Evolutionary conservation across 2,888 invertebrate genomes (phyloP).

Genomic region (Macrophya alboannulata): DNA sequence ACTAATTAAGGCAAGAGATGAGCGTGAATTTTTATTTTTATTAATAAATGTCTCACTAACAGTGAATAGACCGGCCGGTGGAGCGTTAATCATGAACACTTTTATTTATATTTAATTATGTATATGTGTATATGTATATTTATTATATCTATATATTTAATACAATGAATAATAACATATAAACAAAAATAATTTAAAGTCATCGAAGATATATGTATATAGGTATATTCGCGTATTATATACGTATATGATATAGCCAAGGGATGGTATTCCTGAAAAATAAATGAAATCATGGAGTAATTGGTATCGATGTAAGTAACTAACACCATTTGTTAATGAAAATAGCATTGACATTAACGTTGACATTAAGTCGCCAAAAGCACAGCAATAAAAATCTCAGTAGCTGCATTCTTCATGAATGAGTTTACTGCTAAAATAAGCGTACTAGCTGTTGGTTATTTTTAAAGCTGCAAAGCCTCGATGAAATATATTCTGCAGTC

Average conservation of each 20-base stretch:
- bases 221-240: not conserved
- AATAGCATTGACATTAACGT: slow-evolving; percentile 53
- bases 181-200: slow-evolving; percentile 54
- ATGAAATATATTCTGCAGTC: slow-evolving; percentile 61
- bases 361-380: slow-evolving; percentile 39
- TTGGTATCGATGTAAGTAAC: slow-evolving; percentile 19
- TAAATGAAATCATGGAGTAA: slow-evolving; percentile 41
- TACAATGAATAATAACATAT: slow-evolving; percentile 41
- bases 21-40: not conserved
- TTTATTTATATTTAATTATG: slow-evolving; percentile 44
- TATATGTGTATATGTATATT: slow-evolving; percentile 14
- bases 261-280: slow-evolving; percentile 52
- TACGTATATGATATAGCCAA: not conserved
- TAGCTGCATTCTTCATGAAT: slow-evolving; percentile 53
- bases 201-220: slow-evolving; percentile 22
- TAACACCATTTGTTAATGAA: slow-evolving; percentile 50
- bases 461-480: slow-evolving; percentile 62
- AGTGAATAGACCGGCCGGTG: not conserved
- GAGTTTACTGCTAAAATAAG: slow-evolving; percentile 43
- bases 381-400: not conserved
- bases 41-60: not conserved
- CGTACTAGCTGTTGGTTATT: slow-evolving; percentile 63
- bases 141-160: slow-evolving; percentile 30
- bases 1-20: not conserved
- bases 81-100: not conserved